Base-by-base conservation (phyloP, 2,888 invertebrate species). In the Trichopoda pennipes region DNA sequence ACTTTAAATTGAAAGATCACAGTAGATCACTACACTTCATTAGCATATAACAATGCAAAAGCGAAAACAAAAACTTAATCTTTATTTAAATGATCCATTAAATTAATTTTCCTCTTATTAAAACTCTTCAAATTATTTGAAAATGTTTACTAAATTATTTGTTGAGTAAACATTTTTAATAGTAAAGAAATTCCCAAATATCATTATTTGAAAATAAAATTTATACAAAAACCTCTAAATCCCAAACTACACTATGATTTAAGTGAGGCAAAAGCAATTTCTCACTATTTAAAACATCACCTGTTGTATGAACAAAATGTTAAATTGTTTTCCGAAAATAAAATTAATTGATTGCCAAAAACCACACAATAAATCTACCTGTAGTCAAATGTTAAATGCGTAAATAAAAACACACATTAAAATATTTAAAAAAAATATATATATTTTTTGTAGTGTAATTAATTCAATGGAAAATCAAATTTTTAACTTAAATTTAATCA, bases 351-450 rank as follows among this genome's bases (percentile, higher is more conserved):
- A 81, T 76, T 60, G 58, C 55, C 42, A 60, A 68, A 72, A 68
- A 56, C 80, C 80, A 38, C 80, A 74, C 28, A 81, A 81, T 66
- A 76, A 76, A 74, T 74, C 76, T 66, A 35, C 66, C 47, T 61
- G 35, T 32, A 61, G 76, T 72, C 80, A 66, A 72, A 72, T 47
- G 47, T 56, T 73, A 55, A 55, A 77, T 17, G 55, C 69, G 55
- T 53, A 19, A 9, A 51, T 16, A 28, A 21, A 69, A 49, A 49
- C 21, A 66, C 42, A 72, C n/a, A 66, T 47, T 38, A 49, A 12
- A 14, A 10, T 70, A 58, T 35, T 56, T 47, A 35, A 55, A 47
- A 14, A 10, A n/a, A n/a, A n/a, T n/a, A n/a, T n/a, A n/a, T 14
- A 21, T 58, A 44, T 73, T 53, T 56, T 17, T 17, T 23, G 49